Conservation (phyloP, 2,797 vertebrate species). For the Phrynocephalus guinanensis region DNA sequence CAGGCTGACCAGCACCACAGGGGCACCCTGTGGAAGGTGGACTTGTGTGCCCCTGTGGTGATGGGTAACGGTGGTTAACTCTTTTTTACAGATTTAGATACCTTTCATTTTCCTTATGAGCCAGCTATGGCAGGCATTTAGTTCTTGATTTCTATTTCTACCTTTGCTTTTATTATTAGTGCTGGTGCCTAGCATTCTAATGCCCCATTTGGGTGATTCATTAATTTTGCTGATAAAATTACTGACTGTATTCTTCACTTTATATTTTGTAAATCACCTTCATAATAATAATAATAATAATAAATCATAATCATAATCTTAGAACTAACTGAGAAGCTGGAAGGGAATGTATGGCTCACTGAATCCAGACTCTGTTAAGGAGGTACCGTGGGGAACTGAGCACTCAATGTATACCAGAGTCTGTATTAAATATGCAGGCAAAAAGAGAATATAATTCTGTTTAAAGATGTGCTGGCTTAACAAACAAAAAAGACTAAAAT, state of each 20-base stretch:
- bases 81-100: neutral
- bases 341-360: no score
- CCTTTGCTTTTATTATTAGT: neutral
- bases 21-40: no score
- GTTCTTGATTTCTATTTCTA: neutral
- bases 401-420: neutral
- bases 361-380: no score
- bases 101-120: neutral
- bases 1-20: no score
- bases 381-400: no score
- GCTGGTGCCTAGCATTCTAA: neutral
- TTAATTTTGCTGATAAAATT: neutral
- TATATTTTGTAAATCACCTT: no score
- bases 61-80: no score
- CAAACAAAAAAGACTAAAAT: neutral
- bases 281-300: no score
- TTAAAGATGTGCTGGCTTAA: neutral
- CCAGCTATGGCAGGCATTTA: neutral
- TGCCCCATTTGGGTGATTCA: neutral
- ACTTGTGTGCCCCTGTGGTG: no score
- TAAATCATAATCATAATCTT: no score
- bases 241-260: no score
- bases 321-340: no score
- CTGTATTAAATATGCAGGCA: neutral
- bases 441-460: neutral